A percentile compares a stretch with the other conserved stretches of the same genome.
These are phyloP conservation scores for Pipistrellus pipistrellus DNA, from an alignment of 2,797 vertebrate species.

Conservation along the genomic window DNA sequence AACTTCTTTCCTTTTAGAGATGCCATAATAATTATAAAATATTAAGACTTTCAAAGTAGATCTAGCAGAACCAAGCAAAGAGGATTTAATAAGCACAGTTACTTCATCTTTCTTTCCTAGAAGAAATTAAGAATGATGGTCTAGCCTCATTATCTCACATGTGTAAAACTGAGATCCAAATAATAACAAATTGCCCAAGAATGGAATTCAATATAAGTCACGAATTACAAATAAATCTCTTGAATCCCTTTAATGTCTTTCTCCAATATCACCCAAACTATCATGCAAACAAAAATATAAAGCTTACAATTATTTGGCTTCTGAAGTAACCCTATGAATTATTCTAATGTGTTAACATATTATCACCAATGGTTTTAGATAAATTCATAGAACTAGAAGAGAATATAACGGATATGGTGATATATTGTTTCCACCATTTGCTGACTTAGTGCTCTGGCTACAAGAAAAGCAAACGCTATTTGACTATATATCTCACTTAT, in stretches of 20 bases:
- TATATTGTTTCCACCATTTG: slow-evolving; percentile 1
- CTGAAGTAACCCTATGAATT: slow-evolving; percentile 44
- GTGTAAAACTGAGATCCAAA: slow-evolving; percentile 56
- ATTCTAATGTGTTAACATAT: slow-evolving; percentile 41
- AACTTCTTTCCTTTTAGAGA: slow-evolving; percentile 64
- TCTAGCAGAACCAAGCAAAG: slow-evolving; percentile 65
- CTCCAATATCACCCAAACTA: slow-evolving; percentile 45
- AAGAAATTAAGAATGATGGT: neutral
- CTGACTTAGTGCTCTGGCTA: neutral
- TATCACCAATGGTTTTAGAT: slow-evolving; percentile 39
- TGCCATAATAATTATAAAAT: slow-evolving; percentile 66
- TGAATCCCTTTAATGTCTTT: slow-evolving; percentile 30
- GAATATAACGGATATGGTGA: slow-evolving; percentile 34
- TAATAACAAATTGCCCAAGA: slow-evolving; percentile 44
- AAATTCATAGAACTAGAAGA: slow-evolving; percentile 54
- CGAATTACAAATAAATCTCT: slow-evolving; percentile 48
- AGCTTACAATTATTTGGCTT: slow-evolving; percentile 51
- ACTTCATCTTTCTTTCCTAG: slow-evolving; percentile 35
- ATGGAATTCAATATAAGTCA: slow-evolving; percentile 13
- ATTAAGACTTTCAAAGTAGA: slow-evolving; percentile 62
- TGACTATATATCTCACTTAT: neutral
- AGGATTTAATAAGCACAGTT: slow-evolving; percentile 65
- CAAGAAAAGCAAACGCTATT: neutral
- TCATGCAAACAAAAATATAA: slow-evolving; percentile 10
- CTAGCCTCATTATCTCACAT: slow-evolving; percentile 19